Evolutionary conservation across 2,888 invertebrate genomes (phyloP).

Genomic region (Enchytraeus crypticus): DNA sequence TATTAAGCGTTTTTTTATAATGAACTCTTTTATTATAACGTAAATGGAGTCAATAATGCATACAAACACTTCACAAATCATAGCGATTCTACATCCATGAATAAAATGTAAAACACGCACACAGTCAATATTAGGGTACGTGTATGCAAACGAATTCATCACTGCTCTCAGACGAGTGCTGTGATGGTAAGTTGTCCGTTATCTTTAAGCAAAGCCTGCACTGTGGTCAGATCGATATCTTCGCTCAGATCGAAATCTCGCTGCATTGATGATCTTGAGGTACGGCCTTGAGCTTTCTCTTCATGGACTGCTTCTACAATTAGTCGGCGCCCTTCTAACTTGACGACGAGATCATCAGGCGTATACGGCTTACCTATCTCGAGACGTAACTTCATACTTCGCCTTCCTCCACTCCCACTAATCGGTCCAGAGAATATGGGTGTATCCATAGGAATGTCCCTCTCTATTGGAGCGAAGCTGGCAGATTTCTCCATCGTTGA

Average conservation of each 20-base stretch:
- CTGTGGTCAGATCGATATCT: slow-evolving; percentile 17
- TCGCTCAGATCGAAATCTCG: slow-evolving; percentile 21
- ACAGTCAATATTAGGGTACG: too few relatives aligned
- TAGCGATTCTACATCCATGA: too few relatives aligned
- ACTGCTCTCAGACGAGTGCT: slow-evolving; percentile 9
- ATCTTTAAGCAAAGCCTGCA: slow-evolving; percentile 16
- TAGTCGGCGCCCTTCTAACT: slow-evolving; percentile 19
- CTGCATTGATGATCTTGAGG: slow-evolving; percentile 20
- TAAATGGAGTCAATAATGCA: too few relatives aligned
- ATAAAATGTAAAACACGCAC: too few relatives aligned
- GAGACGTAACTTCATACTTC: slow-evolving; percentile 15
- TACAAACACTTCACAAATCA: too few relatives aligned
- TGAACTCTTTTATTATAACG: too few relatives aligned
- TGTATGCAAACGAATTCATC: too few relatives aligned
- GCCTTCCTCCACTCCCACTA: background rate
- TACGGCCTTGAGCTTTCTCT: slow-evolving; percentile 12
- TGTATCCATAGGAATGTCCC: slow-evolving; percentile 14
- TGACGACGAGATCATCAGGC: slow-evolving; percentile 21
- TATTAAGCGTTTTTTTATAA: too few relatives aligned
- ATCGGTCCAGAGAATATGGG: slow-evolving; percentile 8
- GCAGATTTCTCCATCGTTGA: too few relatives aligned
- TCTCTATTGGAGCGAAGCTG: too few relatives aligned
- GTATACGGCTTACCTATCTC: slow-evolving; percentile 19
- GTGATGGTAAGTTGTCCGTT: slow-evolving; percentile 13
- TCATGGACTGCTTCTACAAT: slow-evolving; percentile 18